These are phyloP conservation scores for Heliconius erato DNA, from an alignment of 2,888 invertebrate species.

Conservation along the genomic window DNA sequence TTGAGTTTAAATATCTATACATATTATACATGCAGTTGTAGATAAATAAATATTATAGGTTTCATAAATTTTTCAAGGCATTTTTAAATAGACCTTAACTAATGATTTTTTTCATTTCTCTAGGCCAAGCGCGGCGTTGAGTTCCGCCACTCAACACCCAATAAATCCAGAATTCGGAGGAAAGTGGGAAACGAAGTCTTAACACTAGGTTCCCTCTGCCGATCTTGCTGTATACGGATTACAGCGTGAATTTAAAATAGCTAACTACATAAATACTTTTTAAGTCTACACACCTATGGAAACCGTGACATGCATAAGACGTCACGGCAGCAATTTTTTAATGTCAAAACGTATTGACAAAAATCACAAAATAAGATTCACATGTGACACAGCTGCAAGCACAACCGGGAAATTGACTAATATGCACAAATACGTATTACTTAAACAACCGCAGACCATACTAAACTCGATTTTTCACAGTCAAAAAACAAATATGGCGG, in stretches of 20 bases:
- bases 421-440: slow-evolving; percentile 81
- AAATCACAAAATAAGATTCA: slow-evolving; percentile 72
- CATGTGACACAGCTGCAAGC: slow-evolving; percentile 73
- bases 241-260: too few species aligned
- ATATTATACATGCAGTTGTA: neutral
- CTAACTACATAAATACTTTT: neutral
- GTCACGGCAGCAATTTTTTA: slow-evolving; percentile 50
- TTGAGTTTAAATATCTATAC: neutral
- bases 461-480: slow-evolving; percentile 83
- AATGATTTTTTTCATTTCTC: too few species aligned
- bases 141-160: too few species aligned
- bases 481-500: slow-evolving; percentile 78
- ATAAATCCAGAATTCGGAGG: too few species aligned
- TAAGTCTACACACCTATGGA: neutral
- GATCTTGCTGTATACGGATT: too few species aligned
- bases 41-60: neutral
- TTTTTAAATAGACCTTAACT: too few species aligned
- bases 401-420: slow-evolving; percentile 73
- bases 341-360: slow-evolving; percentile 66
- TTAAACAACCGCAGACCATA: slow-evolving; percentile 80
- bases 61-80: neutral
- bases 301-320: slow-evolving; percentile 25
- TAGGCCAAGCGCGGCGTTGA: too few species aligned
- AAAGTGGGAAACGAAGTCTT: too few species aligned
- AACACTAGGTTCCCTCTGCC: too few species aligned